Conservation (phyloP, 2,888 invertebrate genomes). For the Flexamia atlantica region DNA sequence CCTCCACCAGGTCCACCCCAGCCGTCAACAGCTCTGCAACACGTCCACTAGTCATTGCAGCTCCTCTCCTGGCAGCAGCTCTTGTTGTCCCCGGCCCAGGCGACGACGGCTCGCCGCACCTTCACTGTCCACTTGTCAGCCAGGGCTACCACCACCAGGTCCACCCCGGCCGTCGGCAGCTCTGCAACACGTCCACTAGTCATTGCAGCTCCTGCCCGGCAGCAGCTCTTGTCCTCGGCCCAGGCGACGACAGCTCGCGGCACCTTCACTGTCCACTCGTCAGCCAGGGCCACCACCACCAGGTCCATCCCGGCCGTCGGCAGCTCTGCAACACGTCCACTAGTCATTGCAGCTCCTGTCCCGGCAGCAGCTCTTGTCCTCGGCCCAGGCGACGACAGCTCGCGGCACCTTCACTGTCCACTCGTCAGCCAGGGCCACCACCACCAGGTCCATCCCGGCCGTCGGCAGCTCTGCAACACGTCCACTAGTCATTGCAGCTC, state of each 20-base stretch:
- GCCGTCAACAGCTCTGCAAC: constrained; percentile 74
- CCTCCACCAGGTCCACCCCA: constrained; percentile 78
- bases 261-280: constrained; percentile 75
- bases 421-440: constrained; percentile 76
- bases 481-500: no score
- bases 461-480: no score
- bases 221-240: constrained; percentile 83
- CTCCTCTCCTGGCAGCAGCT: no score
- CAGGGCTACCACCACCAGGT: constrained; percentile 79
- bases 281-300: constrained; percentile 77
- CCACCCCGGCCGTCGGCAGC: constrained; percentile 75
- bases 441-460: constrained; percentile 77
- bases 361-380: no score
- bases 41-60: no score
- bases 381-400: no score
- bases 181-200: constrained; percentile 69
- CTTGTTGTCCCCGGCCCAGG: no score
- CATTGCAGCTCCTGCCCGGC: no score
- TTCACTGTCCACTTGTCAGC: constrained; percentile 75
- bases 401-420: no score
- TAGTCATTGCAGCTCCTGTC: no score
- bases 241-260: constrained; percentile 81
- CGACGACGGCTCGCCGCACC: constrained; percentile 77
- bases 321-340: constrained; percentile 74
- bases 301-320: constrained; percentile 76